phyloP scores from a whole-genome alignment of 1,140 invertebrate species.

The Trissolcus basalis region DNA sequence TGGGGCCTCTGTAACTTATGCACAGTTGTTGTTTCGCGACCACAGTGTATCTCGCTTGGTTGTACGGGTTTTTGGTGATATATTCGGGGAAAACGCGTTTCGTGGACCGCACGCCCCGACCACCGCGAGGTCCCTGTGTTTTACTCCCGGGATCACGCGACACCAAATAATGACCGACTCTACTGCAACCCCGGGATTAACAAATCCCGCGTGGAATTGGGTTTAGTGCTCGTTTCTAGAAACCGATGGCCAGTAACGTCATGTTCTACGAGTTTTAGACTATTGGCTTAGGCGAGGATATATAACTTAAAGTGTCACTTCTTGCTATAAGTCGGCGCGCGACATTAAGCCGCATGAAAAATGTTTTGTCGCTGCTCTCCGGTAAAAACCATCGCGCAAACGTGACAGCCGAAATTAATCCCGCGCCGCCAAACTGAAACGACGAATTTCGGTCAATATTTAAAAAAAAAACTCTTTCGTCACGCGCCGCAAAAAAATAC shows the following conservation, averaged over 20 bases:
- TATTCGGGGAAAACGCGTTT: constrained; percentile 53
- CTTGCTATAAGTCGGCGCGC: constrained; percentile 10
- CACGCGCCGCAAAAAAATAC: neutral
- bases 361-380: constrained; percentile 16
- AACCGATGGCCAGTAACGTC: constrained; percentile 45
- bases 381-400: neutral
- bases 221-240: constrained; percentile 57
- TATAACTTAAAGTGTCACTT: constrained; percentile 31
- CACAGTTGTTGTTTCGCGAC: constrained; percentile 45
- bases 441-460: constrained; percentile 3
- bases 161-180: constrained; percentile 67
- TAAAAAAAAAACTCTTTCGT: constrained; percentile 11
- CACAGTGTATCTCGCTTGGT: constrained; percentile 22
- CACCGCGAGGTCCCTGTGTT: constrained; percentile 15
- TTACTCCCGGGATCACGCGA: constrained; percentile 62
- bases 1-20: neutral
- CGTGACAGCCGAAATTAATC: constrained; percentile 19
- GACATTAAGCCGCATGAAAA: constrained; percentile 27
- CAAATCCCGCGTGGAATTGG: constrained; percentile 65
- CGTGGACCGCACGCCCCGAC: constrained; percentile 12
- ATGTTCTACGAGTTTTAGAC: constrained; percentile 50
- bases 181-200: constrained; percentile 59
- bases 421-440: constrained; percentile 1
- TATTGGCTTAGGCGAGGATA: constrained; percentile 27
- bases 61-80: constrained; percentile 47